Conservation (phyloP, 2,113 vertebrate genomes). For the Calidris pugnax region DNA sequence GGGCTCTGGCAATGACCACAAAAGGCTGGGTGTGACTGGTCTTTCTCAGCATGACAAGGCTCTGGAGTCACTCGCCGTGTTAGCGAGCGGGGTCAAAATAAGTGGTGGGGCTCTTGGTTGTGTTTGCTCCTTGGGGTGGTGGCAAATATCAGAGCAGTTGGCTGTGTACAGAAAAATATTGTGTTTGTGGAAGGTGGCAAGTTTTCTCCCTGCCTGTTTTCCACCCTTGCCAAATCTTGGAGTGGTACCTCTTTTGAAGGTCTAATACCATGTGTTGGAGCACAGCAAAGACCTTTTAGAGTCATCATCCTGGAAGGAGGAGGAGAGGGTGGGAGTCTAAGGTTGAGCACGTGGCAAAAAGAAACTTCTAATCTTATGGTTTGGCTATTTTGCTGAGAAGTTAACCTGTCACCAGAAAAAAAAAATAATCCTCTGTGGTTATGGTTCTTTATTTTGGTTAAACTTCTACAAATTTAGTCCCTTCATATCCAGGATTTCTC, state of each 20-base stretch:
- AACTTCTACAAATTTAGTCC: background rate
- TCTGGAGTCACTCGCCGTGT: background rate
- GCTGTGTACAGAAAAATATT: background rate
- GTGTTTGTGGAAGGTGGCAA: fast-evolving
- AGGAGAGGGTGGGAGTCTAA: background rate
- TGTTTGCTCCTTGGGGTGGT: background rate
- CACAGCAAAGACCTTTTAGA: background rate
- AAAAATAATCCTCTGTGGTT: background rate
- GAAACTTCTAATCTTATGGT: background rate
- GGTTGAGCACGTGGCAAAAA: background rate
- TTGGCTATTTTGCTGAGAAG: background rate
- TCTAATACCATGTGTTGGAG: background rate
- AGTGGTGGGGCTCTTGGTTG: background rate
- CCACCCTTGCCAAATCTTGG: background rate
- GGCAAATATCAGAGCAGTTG: background rate
- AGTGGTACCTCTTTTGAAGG: background rate
- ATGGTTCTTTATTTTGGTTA: background rate
- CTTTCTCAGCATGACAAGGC: background rate
- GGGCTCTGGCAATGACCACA: background rate
- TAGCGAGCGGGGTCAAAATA: fast-evolving
- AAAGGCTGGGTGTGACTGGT: background rate
- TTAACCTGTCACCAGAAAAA: background rate
- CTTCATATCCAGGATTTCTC: background rate
- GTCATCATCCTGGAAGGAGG: background rate
- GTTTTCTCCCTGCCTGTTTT: background rate